Conservation (phyloP, 2,888 invertebrate genomes). For the Acleris laterana region DNA sequence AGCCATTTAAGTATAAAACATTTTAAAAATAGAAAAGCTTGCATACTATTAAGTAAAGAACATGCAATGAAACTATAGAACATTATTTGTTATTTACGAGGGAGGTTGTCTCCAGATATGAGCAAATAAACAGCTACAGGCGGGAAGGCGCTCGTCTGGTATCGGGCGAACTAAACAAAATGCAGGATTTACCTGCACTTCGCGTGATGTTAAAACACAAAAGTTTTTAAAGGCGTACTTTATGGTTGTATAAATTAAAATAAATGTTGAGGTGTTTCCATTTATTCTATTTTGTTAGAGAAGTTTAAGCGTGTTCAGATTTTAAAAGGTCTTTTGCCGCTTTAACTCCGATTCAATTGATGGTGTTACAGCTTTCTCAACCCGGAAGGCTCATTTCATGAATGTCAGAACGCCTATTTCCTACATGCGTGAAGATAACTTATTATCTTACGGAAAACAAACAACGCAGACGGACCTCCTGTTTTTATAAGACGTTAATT, state of each 20-base stretch:
- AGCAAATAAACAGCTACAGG: slow-evolving; percentile 34
- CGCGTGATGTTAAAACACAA: slow-evolving; percentile 25
- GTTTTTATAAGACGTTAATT: slow-evolving; percentile 29
- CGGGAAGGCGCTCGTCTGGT: slow-evolving; percentile 24
- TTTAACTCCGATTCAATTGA: too few relatives aligned
- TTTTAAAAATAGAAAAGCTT: slow-evolving; percentile 28
- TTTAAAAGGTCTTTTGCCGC: too few relatives aligned
- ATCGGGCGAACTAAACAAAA: slow-evolving; percentile 29
- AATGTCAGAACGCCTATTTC: slow-evolving; percentile 2
- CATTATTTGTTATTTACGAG: slow-evolving; percentile 34
- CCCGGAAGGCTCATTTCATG: background rate
- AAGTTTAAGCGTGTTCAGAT: background rate
- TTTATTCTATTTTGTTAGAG: background rate
- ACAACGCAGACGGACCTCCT: slow-evolving; percentile 21
- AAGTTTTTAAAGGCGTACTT: slow-evolving; percentile 24
- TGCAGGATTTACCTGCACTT: slow-evolving; percentile 31
- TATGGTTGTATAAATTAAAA: slow-evolving; percentile 14
- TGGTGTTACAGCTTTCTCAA: too few relatives aligned
- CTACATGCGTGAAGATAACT: background rate
- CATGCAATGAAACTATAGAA: slow-evolving; percentile 34
- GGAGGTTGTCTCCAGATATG: slow-evolving; percentile 36
- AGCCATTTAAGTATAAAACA: slow-evolving; percentile 16
- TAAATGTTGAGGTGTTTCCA: background rate
- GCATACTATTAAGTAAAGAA: slow-evolving; percentile 16
- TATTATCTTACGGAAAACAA: slow-evolving; percentile 25